Conservation (phyloP, 1,140 invertebrate genomes). For the Antheraea mylitta region DNA sequence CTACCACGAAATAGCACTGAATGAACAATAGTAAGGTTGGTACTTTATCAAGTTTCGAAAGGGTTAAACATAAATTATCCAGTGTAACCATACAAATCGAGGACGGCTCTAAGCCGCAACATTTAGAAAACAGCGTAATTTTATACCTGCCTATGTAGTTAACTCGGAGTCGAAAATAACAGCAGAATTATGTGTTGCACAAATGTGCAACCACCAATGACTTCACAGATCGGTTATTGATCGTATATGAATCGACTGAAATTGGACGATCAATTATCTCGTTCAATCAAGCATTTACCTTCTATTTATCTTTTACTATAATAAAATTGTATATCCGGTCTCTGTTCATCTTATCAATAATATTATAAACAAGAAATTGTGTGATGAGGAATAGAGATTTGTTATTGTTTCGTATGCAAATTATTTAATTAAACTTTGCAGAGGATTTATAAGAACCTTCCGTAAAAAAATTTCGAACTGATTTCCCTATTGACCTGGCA, state of each 20-base stretch:
- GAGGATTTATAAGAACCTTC: too few relatives aligned
- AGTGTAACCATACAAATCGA: conserved; percentile 6
- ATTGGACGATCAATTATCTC: background rate
- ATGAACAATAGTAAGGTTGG: background rate
- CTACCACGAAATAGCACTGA: background rate
- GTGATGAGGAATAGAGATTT: too few relatives aligned
- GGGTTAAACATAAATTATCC: conserved; percentile 7
- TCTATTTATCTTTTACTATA: too few relatives aligned
- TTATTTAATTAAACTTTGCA: too few relatives aligned
- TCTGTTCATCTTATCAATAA: too few relatives aligned
- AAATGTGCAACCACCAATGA: background rate
- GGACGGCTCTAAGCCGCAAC: conserved; percentile 3
- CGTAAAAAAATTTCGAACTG: too few relatives aligned
- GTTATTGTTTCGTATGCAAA: too few relatives aligned
- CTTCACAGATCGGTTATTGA: background rate
- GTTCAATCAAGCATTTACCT: background rate
- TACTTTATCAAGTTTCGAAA: background rate
- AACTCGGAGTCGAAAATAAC: conserved; percentile 4
- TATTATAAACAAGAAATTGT: too few relatives aligned
- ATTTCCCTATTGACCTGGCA: too few relatives aligned
- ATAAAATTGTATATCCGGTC: too few relatives aligned
- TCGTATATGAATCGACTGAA: background rate
- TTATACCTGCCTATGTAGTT: background rate
- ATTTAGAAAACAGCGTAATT: conserved; percentile 11
- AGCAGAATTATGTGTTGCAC: conserved; percentile 10